Evolutionary conservation across 2,888 invertebrate genomes (phyloP).

Genomic region (Pomacea canaliculata): DNA sequence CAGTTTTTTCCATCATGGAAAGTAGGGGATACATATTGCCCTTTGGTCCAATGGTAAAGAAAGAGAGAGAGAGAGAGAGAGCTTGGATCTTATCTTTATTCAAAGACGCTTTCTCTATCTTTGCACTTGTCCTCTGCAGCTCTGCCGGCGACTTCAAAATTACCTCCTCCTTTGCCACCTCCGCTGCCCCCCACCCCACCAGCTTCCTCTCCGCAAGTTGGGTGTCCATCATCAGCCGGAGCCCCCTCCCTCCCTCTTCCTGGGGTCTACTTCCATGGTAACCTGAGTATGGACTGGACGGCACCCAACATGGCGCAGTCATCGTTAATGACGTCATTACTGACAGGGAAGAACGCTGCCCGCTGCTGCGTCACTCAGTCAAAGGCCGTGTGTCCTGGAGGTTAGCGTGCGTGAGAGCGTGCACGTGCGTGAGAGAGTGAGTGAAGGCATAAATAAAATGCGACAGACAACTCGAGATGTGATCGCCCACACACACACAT

Average conservation of each 20-base stretch:
- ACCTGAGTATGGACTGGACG: slow-evolving; percentile 54
- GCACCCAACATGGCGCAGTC: slow-evolving; percentile 40
- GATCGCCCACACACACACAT: too few relatives aligned
- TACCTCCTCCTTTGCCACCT: neutral
- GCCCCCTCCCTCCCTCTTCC: slow-evolving; percentile 48
- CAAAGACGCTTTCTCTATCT: neutral
- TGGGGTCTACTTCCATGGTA: slow-evolving; percentile 57
- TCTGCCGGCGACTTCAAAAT: neutral
- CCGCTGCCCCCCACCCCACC: neutral
- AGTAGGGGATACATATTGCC: too few relatives aligned
- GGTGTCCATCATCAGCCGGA: neutral
- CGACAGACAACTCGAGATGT: too few relatives aligned
- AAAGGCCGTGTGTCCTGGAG: neutral
- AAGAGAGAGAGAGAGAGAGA: too few relatives aligned
- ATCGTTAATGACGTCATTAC: slow-evolving; percentile 41
- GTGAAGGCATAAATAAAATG: too few relatives aligned
- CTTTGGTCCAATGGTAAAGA: too few relatives aligned
- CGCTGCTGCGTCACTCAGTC: neutral
- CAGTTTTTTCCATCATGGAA: too few relatives aligned
- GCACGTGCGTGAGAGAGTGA: neutral
- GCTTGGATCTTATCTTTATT: too few relatives aligned
- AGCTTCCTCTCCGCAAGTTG: neutral
- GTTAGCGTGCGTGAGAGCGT: neutral
- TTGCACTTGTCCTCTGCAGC: neutral
- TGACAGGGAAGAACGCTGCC: slow-evolving; percentile 19